Conservation (phyloP, 1,140 invertebrate species). For the Ips typographus region DNA sequence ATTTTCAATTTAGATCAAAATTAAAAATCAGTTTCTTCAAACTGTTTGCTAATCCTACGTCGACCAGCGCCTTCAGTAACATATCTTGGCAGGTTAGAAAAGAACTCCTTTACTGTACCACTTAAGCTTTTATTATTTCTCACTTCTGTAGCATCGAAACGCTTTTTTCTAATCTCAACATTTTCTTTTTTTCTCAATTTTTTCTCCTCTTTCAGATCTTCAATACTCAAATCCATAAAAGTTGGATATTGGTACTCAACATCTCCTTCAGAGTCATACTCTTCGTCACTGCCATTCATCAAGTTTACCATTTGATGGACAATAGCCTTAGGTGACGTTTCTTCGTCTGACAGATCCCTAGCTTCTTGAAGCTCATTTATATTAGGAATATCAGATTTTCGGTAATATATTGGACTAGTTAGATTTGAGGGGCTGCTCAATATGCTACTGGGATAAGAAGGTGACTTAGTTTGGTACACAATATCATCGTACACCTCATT, state of each 20-base stretch:
- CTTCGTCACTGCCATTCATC: not conserved
- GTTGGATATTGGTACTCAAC: conserved; percentile 16
- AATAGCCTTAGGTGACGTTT: not conserved
- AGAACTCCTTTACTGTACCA: conserved; percentile 28
- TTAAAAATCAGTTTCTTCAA: conserved; percentile 33
- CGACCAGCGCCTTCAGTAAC: conserved; percentile 17
- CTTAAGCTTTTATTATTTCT: conserved; percentile 12
- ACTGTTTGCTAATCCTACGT: conserved; percentile 11
- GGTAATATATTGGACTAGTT: conserved; percentile 2
- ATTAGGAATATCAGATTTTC: conserved; percentile 6
- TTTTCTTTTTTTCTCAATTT: conserved; percentile 7
- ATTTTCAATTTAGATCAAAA: not conserved
- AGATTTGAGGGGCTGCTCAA: conserved; percentile 23
- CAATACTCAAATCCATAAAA: conserved; percentile 30
- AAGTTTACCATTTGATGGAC: not conserved
- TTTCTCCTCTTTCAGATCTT: conserved; percentile 16
- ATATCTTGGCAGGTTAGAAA: conserved; percentile 34
- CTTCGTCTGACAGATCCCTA: conserved; percentile 6
- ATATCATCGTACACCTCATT: conserved; percentile 38
- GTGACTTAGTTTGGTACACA: not conserved
- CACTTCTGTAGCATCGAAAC: not conserved
- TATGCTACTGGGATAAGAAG: not conserved
- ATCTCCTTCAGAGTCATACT: not conserved
- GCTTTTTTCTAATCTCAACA: conserved; percentile 11
- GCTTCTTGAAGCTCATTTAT: conserved; percentile 3